A percentile compares a stretch with the other conserved stretches of the same genome.
phyloP scores from a whole-genome alignment of 2,113 vertebrate genomes.

The Vanacampus margaritifer region DNA sequence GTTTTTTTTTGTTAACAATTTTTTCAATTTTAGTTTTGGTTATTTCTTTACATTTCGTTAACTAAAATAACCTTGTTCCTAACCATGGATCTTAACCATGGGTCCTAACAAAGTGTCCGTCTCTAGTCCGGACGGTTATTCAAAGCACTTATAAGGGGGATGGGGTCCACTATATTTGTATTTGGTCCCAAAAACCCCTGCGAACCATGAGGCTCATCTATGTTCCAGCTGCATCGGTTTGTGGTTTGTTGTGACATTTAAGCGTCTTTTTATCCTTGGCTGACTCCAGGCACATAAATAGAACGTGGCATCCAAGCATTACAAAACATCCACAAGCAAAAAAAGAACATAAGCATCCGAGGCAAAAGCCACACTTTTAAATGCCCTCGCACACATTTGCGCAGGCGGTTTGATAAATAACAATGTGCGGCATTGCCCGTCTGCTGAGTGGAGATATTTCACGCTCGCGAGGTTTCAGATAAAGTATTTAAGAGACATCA shows the following conservation, averaged over 20 bases:
- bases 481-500: constrained; percentile 55
- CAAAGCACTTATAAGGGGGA: neutral
- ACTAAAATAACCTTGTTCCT: too few relatives aligned
- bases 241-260: neutral
- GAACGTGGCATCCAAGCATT: neutral
- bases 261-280: constrained; percentile 2
- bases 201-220: constrained; percentile 16
- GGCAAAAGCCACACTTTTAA: constrained; percentile 15
- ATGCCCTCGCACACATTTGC: constrained; percentile 1
- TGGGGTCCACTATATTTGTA: neutral
- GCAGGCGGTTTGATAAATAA: constrained; percentile 1
- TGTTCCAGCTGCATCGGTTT: neutral
- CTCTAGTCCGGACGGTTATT: too few relatives aligned
- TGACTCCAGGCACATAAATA: constrained; percentile 6
- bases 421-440: constrained; percentile 4
- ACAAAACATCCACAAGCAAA: neutral
- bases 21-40: too few relatives aligned
- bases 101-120: too few relatives aligned
- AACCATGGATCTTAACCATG: too few relatives aligned
- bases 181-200: neutral
- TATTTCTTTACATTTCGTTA: too few relatives aligned
- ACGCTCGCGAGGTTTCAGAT: constrained; percentile 35
- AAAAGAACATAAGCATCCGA: constrained; percentile 2
- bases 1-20: too few relatives aligned
- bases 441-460: constrained; percentile 22